Conservation (phyloP, 1,140 invertebrate species). For the Caenorhabditis inopinata region DNA sequence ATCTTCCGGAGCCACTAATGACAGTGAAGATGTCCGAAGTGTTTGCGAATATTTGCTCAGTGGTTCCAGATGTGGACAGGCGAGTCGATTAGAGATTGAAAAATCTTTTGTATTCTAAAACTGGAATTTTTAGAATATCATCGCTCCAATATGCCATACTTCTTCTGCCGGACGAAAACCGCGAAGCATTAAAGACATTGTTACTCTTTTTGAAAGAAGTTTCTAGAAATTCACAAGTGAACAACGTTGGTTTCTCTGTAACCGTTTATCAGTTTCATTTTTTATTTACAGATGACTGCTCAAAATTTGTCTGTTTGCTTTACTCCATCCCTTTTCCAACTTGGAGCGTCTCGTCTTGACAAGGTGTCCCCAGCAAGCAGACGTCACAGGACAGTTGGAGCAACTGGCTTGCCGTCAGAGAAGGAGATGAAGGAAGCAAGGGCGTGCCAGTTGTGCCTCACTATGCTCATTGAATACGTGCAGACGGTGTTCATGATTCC, state of each 20-base stretch:
- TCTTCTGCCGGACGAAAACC: slow-evolving; percentile 43
- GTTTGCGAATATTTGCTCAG: slow-evolving; percentile 30
- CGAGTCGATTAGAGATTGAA: no score
- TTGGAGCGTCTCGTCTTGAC: slow-evolving; percentile 37
- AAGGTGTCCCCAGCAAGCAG: slow-evolving; percentile 6
- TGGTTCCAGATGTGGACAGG: slow-evolving; percentile 44
- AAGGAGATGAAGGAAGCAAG: slow-evolving; percentile 43
- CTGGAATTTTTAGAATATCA: not conserved
- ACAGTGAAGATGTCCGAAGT: slow-evolving; percentile 35
- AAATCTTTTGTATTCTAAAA: not conserved
- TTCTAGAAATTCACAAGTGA: slow-evolving; percentile 28
- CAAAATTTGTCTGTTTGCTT: slow-evolving; percentile 42
- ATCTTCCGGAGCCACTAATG: slow-evolving; percentile 45
- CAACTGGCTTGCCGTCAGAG: slow-evolving; percentile 42
- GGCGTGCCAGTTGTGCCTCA: slow-evolving; percentile 37
- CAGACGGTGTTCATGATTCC: slow-evolving; percentile 10
- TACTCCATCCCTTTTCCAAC: slow-evolving; percentile 40
- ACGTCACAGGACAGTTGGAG: slow-evolving; percentile 42
- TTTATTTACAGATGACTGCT: slow-evolving; percentile 39
- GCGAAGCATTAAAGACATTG: slow-evolving; percentile 44
- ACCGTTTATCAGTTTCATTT: not conserved
- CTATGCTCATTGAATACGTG: slow-evolving; percentile 30
- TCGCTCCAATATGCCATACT: slow-evolving; percentile 34
- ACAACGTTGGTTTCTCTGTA: not conserved
- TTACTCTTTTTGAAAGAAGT: slow-evolving; percentile 40